Base-by-base conservation (phyloP, 2,888 invertebrate genomes). In the Orthosia cruda region DNA sequence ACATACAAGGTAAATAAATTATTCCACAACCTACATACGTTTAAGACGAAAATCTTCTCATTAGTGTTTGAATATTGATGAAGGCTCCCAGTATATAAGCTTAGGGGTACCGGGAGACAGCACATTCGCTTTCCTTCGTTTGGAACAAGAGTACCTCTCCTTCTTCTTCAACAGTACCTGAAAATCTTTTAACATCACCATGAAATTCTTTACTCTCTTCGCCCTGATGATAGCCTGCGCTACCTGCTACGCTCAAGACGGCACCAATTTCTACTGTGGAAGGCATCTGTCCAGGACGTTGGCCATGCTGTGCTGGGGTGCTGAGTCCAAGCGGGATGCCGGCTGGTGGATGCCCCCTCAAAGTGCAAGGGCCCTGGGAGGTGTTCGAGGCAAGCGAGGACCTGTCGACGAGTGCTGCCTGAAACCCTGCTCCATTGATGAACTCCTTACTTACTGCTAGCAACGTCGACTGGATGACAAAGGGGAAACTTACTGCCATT, bases 321-420 rank as follows among this genome's bases (percentile, higher is more conserved):
- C 72, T 0, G 74, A 76, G 32, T 23, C 75, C 12, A 87, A 87
- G 61, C 79, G 79, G 0, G 81, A 77, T 52, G 74, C 58, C 3
- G 78, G 86, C 2, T 88, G 88, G 86, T 87, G 83, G 86, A 40
- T 71, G 68, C 68, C 83, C 0, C 62, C 70, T 4, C 83, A 69
- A n/a, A 71, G 68, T 64, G 86, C 79, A 1, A 58, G 72, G 40
- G 72, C 74, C 15, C 59, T 80, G 54, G 77, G 58, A 4, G 74
- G 80, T 16, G 70, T 47, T 18, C 80, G 86, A 0, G 80, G 84
- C 40, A 86, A 86, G 55, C 80, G 86, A 0, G 83, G 83, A 2
- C 75, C 73, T 20, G 80, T 76, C 1, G 88, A 86, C n/a, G 86
- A 86, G 62, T 86, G 86, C 74, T 86, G 88, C 50, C 13, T 67